Base-by-base conservation (phyloP, 2,888 invertebrate species). In the Microplitis deprimator region DNA sequence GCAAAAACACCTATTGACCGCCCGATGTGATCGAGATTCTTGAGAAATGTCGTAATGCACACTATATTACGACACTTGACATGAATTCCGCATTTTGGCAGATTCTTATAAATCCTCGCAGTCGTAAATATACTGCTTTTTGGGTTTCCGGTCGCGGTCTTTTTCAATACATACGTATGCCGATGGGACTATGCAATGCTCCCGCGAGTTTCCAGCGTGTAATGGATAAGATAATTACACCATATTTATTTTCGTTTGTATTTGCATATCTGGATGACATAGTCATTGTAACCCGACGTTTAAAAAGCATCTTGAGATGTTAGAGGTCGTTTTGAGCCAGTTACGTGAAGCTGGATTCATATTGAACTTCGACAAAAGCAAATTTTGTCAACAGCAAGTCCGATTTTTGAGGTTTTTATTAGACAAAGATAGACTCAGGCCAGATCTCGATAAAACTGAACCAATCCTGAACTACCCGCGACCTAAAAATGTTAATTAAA, bases 361-460 rank as follows among this genome's bases (percentile, higher is more conserved):
- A 0, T 41, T 81, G 3, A 80, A 81, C 50, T 75, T 75, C 4
- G 80, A 79, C 40, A 81, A 81, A 41, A 80, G 80, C 69, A 75
- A 77, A 3, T 80, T 80, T 38, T 79, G 75, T 8, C n/a, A n/a
- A n/a, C n/a, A n/a, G n/a, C 79, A 80, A 67, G 79, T 79, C 0
- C 70, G 79, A 60, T 80, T 74, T 50, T 71, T 79, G 59, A 79
- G 79, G 6, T 81, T 2, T 20, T 20, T 78, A 6, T 68, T 81
- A n/a, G n/a, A n/a, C n/a, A n/a, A n/a, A n/a, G n/a, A n/a, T n/a
- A n/a, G n/a, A n/a, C n/a, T n/a, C n/a, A n/a, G n/a, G n/a, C n/a
- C n/a, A n/a, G n/a, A n/a, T n/a, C n/a, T n/a, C n/a, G n/a, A n/a
- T n/a, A n/a, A n/a, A n/a, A n/a, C n/a, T n/a, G n/a, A n/a, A n/a